Base-by-base conservation (phyloP, 2,113 vertebrate genomes). In the Microtus pennsylvanicus region DNA sequence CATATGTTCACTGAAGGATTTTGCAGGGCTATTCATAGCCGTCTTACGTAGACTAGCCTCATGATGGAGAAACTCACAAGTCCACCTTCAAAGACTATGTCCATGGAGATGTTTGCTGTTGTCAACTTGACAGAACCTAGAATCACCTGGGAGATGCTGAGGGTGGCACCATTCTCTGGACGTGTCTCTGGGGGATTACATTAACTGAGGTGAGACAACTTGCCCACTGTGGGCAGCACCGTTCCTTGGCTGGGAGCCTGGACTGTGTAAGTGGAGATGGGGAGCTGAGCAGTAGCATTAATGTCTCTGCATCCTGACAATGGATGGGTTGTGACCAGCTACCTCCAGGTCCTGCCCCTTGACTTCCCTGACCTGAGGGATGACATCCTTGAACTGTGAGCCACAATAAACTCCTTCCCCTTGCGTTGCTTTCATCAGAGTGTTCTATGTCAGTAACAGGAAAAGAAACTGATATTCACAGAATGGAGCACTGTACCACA, bases 51-150 rank as follows among this genome's bases (percentile, higher is more conserved):
- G 88, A 95, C 50, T 77, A 72, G 35, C 52, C n/a, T 70, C 13
- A 88, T 16, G 24, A 17, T 80, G 76, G 28, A 85, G 81, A 12
- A 90, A 50, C 45, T 42, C 12, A 50, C 83, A 90, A 58, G 45
- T 67, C 77, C 42, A 80, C 55, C 63, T 95, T 61, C n/a, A 90
- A 92, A 92, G 70, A n/a, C 24, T 55, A 55, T 61, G 17, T 85
- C 58, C 58, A 85, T 45, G 42, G 82, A 85, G 58, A 45, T 85
- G 38, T 45, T 63, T 45, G 58, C n/a, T 85, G 58, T 45, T 86
- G 61, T 67, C 83, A 47, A 33, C 17, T 42, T 63, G 55, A 83
- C 80, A 38, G 22, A 28, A 26, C 61, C 52, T 67, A 35, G 61
- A 85, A 33, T 47, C 42, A 47, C 17, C 61, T 45, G 61, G 61